These are phyloP conservation scores for Tupiocoris notatus DNA, from an alignment of 2,888 invertebrate species.

Conservation along the genomic window DNA sequence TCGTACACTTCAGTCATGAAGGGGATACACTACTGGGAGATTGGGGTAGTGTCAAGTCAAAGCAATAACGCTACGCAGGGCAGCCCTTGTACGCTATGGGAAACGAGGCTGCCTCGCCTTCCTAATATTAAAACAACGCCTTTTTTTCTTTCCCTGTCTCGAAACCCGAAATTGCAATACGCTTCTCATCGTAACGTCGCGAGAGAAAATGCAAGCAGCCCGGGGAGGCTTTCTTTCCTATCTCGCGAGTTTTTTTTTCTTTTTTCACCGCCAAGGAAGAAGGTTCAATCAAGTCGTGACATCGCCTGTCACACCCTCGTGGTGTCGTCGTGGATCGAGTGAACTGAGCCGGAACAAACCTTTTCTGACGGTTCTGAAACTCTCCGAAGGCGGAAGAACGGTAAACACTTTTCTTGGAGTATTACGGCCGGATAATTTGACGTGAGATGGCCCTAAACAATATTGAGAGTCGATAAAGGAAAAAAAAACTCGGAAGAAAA, in stretches of 20 bases:
- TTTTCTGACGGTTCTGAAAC: neutral
- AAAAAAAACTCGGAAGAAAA: neutral
- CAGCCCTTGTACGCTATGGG: constrained; percentile 11
- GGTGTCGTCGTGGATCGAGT: neutral
- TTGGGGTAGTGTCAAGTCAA: constrained; percentile 30
- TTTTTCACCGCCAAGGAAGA: constrained; percentile 4
- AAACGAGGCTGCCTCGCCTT: constrained; percentile 19
- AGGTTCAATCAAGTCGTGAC: constrained; percentile 21
- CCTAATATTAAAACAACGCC: constrained; percentile 32
- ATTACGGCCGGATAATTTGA: neutral
- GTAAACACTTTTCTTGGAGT: neutral
- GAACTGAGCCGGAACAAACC: neutral
- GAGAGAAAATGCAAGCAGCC: constrained; percentile 6
- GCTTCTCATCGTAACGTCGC: constrained; percentile 13
- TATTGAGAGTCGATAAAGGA: neutral
- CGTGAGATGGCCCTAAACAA: neutral
- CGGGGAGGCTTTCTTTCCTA: neutral
- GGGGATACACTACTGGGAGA: neutral
- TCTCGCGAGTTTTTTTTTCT: neutral
- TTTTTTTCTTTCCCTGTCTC: constrained; percentile 7
- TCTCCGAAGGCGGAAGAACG: neutral
- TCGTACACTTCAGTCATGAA: neutral
- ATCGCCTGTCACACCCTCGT: constrained; percentile 15
- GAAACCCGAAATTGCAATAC: constrained; percentile 25
- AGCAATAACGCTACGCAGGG: constrained; percentile 24